Evolutionary conservation across 2,113 vertebrate species (phyloP).

Genomic region (Glaucomys volans): DNA sequence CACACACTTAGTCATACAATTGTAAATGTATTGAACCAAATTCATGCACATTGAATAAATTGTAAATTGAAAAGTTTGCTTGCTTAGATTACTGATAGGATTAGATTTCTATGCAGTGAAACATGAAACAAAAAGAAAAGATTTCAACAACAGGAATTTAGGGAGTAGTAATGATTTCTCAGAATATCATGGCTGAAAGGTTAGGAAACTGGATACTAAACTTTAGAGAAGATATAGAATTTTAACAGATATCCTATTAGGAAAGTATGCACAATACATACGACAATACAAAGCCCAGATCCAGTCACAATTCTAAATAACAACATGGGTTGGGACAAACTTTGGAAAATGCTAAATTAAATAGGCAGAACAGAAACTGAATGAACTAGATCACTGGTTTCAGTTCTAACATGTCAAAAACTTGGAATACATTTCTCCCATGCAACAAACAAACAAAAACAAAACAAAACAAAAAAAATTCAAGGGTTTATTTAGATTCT

Average conservation of each 20-base stretch:
- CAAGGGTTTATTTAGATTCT: background rate
- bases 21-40: background rate
- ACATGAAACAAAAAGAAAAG: background rate
- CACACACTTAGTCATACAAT: background rate
- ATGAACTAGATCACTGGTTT: background rate
- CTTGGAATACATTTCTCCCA: background rate
- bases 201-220: background rate
- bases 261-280: background rate
- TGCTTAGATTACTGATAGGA: background rate
- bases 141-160: constrained; percentile 12
- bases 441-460: background rate
- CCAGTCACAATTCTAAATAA: background rate
- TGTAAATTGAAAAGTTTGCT: background rate
- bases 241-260: background rate
- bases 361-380: background rate
- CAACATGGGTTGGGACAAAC: background rate
- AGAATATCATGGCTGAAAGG: background rate
- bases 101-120: background rate
- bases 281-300: background rate
- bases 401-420: background rate
- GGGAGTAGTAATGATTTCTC: background rate
- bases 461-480: background rate
- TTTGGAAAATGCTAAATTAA: background rate
- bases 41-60: background rate
- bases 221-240: background rate